Percentiles rank a stretch among this genome's conserved stretches.
phyloP scores from a whole-genome alignment of 2,113 vertebrate species.

The Cavia porcellus region DNA sequence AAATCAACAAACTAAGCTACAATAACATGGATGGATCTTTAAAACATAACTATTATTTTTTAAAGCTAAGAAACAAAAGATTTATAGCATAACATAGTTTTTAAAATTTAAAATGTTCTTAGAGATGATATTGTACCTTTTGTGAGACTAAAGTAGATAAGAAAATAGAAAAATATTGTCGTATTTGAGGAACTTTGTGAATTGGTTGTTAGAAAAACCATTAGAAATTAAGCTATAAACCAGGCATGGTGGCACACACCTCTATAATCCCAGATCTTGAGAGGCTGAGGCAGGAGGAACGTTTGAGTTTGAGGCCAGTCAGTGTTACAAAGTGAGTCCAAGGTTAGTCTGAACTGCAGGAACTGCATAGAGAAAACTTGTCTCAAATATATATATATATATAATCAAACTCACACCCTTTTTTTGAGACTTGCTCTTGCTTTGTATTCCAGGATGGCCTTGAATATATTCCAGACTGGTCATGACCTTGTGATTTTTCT shows the following conservation, averaged over 20 bases:
- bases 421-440: background rate
- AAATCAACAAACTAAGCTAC: background rate
- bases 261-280: background rate
- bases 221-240: background rate
- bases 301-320: background rate
- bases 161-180: background rate
- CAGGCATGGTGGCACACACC: background rate
- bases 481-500: background rate
- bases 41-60: background rate
- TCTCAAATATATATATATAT: no score
- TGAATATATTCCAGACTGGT: background rate
- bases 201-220: background rate
- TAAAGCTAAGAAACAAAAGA: background rate
- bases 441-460: background rate
- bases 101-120: constrained; percentile 9
- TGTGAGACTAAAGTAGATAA: background rate
- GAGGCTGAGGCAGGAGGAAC: background rate
- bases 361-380: background rate
- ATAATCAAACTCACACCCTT: background rate
- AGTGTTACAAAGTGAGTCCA: no score
- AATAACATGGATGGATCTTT: background rate
- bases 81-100: background rate
- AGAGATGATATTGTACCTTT: background rate
- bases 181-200: background rate
- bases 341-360: background rate